A percentile compares a stretch with the other conserved stretches of the same genome.
Evolutionary conservation across 1,140 invertebrate genomes (phyloP).

Genomic region (Neodiprion pinetum): DNA sequence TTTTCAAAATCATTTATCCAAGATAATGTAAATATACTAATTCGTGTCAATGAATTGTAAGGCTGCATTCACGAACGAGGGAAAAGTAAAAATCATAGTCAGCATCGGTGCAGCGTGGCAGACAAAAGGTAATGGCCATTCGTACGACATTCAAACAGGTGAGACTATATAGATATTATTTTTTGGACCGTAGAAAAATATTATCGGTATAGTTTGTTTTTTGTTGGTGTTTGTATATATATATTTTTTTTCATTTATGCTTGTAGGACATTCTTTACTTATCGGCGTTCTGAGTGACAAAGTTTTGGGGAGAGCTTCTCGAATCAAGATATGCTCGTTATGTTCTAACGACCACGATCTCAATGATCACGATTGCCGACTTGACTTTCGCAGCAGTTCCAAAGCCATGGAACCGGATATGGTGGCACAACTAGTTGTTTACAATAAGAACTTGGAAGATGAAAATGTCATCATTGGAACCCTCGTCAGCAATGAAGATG

Average conservation of each 20-base stretch:
- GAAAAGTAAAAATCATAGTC: constrained; percentile 13
- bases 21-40: constrained; percentile 15
- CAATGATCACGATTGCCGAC: constrained; percentile 18
- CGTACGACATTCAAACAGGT: constrained; percentile 19
- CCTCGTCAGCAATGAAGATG: constrained; percentile 9
- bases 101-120: constrained; percentile 19
- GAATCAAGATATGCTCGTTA: constrained; percentile 17
- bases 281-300: constrained; percentile 10
- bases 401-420: background rate
- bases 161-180: constrained; percentile 10
- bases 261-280: constrained; percentile 16
- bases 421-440: constrained; percentile 12
- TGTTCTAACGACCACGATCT: constrained; percentile 12
- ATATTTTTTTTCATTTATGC: constrained; percentile 15
- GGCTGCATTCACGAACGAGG: constrained; percentile 11
- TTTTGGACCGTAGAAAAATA: constrained; percentile 12
- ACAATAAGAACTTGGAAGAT: background rate
- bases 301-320: constrained; percentile 18
- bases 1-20: constrained; percentile 15
- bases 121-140: constrained; percentile 10
- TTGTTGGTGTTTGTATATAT: background rate
- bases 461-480: constrained; percentile 20
- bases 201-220: constrained; percentile 15
- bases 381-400: constrained; percentile 11
- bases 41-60: constrained; percentile 11